Evolutionary conservation across 2,797 vertebrate genomes (phyloP).

Genomic region (Danio jaintianensis): DNA sequence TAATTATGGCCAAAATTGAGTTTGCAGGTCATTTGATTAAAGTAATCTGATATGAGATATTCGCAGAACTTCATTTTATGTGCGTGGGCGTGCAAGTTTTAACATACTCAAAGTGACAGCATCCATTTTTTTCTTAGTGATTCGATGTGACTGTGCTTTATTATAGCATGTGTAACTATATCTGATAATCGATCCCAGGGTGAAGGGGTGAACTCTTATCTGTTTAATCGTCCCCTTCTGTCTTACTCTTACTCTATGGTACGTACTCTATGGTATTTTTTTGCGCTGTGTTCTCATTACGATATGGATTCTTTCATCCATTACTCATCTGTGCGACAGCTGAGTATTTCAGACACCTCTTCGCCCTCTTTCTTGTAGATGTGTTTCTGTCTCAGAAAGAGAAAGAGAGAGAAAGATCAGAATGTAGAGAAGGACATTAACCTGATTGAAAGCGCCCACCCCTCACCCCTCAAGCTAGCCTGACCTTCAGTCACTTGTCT

Average conservation of each 20-base stretch:
- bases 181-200: slow-evolving; percentile 28
- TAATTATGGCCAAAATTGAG: slow-evolving; percentile 72
- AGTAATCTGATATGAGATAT: slow-evolving; percentile 66
- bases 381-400: slow-evolving; percentile 26
- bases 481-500: slow-evolving; percentile 73
- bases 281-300: slow-evolving; percentile 53
- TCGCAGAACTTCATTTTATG: slow-evolving; percentile 32
- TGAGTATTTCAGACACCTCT: slow-evolving; percentile 25
- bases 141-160: slow-evolving; percentile 56
- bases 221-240: slow-evolving; percentile 38
- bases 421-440: slow-evolving; percentile 65
- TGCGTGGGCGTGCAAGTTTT: slow-evolving; percentile 28
- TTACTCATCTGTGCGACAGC: slow-evolving; percentile 16
- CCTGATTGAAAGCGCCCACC: slow-evolving; percentile 67
- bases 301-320: slow-evolving; percentile 70
- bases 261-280: slow-evolving; percentile 25
- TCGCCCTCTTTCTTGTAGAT: slow-evolving; percentile 4
- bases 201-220: slow-evolving; percentile 43
- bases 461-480: slow-evolving; percentile 58
- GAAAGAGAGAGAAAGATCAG: slow-evolving; percentile 40
- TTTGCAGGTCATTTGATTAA: slow-evolving; percentile 75
- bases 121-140: slow-evolving; percentile 39
- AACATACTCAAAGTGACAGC: slow-evolving; percentile 21
- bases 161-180: slow-evolving; percentile 35
- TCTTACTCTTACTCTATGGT: slow-evolving; percentile 14